phyloP scores from a whole-genome alignment of 2,888 invertebrate species.

The Agonum fuliginosum region DNA sequence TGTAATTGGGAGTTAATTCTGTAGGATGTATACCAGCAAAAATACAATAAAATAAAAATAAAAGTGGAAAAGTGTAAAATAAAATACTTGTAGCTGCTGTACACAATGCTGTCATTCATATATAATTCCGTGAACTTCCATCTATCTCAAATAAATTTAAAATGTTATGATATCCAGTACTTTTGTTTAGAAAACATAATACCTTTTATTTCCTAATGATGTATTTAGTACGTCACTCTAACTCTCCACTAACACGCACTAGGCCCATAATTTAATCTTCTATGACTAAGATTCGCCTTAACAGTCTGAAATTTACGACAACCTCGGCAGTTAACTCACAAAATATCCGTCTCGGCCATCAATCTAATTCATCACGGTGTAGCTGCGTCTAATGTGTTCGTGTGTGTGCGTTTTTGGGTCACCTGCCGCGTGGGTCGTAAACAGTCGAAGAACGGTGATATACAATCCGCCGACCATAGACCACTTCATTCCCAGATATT shows the following conservation, averaged over 20 bases:
- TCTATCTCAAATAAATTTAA: no score
- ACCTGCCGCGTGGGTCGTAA: constrained; percentile 43
- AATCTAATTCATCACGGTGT: constrained; percentile 14
- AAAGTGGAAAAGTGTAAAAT: no score
- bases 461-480: constrained; percentile 42
- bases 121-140: no score
- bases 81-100: no score
- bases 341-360: constrained; percentile 14
- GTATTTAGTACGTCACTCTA: constrained; percentile 13
- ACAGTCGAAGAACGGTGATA: constrained; percentile 34
- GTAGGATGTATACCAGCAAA: no score
- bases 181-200: neutral
- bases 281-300: constrained; percentile 23
- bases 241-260: neutral
- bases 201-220: neutral
- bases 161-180: no score
- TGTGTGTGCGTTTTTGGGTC: constrained; percentile 46
- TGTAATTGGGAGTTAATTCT: no score
- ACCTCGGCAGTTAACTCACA: constrained; percentile 5
- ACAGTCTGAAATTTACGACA: constrained; percentile 17
- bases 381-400: neutral
- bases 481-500: constrained; percentile 52
- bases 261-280: neutral
- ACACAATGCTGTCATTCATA: no score
- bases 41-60: no score